Conservation (phyloP, 2,888 invertebrate genomes). For the Parascotia fuliginaria region DNA sequence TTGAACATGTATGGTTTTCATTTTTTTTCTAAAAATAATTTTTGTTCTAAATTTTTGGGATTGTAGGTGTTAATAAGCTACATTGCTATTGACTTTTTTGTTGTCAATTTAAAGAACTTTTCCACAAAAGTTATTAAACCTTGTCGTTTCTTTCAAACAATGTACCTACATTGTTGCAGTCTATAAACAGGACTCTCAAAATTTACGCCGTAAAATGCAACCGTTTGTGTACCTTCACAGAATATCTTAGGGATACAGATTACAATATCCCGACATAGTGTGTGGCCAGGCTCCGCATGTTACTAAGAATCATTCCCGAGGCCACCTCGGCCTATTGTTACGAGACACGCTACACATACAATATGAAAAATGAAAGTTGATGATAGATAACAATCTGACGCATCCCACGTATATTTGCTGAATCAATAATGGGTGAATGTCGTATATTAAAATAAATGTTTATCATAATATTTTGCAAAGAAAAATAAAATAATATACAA, state of each 20-base stretch:
- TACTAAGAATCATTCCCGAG: slow-evolving; percentile 10
- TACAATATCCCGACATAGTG: slow-evolving; percentile 2
- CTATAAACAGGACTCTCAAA: too few species aligned
- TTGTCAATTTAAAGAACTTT: too few species aligned
- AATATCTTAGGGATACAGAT: slow-evolving; percentile 9
- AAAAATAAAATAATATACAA: slow-evolving; percentile 23
- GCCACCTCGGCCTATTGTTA: slow-evolving; percentile 26
- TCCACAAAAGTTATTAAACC: too few species aligned
- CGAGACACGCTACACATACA: slow-evolving; percentile 15
- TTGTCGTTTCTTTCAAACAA: too few species aligned
- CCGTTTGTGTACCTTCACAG: neutral
- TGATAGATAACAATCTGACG: slow-evolving; percentile 36
- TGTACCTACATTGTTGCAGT: too few species aligned
- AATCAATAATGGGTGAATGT: slow-evolving; percentile 31
- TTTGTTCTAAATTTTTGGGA: too few species aligned
- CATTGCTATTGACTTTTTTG: too few species aligned
- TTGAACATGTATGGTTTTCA: too few species aligned
- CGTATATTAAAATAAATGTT: slow-evolving; percentile 32
- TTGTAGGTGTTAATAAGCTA: too few species aligned
- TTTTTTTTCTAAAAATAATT: too few species aligned
- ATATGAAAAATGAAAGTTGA: slow-evolving; percentile 40
- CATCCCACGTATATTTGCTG: slow-evolving; percentile 33
- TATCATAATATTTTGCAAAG: slow-evolving; percentile 23
- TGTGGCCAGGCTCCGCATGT: slow-evolving; percentile 10
- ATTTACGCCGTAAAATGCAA: too few species aligned